phyloP scores from a whole-genome alignment of 1,140 invertebrate genomes.

The Manduca sexta region DNA sequence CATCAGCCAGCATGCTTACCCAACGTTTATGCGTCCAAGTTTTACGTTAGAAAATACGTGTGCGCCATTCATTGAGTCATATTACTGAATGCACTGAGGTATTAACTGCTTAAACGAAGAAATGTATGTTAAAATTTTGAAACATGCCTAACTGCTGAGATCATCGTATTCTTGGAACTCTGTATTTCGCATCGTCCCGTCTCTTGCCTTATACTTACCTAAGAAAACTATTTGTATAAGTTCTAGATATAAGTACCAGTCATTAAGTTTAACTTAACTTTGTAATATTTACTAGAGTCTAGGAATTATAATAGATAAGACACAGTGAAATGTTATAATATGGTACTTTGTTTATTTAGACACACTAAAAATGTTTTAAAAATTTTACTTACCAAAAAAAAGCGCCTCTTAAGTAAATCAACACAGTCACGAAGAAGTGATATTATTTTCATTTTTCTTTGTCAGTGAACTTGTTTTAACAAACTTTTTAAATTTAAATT shows the following conservation, averaged over 20 bases:
- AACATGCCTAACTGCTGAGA: conserved; percentile 1
- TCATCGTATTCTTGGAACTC: conserved; percentile 18
- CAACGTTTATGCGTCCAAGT: background rate
- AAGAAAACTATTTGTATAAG: background rate
- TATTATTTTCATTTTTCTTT: conserved; percentile 29
- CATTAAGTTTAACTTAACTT: background rate
- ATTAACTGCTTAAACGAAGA: background rate
- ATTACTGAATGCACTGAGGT: too few relatives aligned
- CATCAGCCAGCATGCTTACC: too few relatives aligned
- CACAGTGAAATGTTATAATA: too few relatives aligned
- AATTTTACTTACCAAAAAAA: conserved; percentile 47
- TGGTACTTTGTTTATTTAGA: too few relatives aligned
- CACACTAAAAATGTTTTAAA: conserved; percentile 1
- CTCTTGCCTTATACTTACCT: background rate
- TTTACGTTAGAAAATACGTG: background rate
- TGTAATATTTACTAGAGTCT: too few relatives aligned
- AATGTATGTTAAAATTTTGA: background rate
- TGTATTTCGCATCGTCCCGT: background rate
- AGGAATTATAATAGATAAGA: too few relatives aligned
- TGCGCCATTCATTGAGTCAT: background rate
- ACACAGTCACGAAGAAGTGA: conserved; percentile 30
- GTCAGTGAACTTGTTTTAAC: background rate
- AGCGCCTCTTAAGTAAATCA: conserved; percentile 36
- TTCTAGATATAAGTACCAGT: background rate
- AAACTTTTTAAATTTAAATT: conserved; percentile 5